phyloP scores from a whole-genome alignment of 2,797 vertebrate genomes.

The Meda fulgida region DNA sequence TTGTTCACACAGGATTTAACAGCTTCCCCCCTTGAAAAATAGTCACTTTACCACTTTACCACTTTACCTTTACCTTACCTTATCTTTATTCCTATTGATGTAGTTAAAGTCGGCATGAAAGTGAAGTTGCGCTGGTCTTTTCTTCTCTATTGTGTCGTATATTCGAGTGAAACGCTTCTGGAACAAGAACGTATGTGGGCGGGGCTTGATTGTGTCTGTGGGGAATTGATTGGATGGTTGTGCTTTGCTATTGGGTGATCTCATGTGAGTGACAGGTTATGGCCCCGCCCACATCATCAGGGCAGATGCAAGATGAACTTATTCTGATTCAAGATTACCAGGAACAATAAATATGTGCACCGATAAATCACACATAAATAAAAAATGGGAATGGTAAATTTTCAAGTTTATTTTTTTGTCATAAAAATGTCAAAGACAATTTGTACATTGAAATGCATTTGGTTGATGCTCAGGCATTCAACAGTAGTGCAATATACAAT shows the following conservation, averaged over 20 bases:
- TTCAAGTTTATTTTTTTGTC: background rate
- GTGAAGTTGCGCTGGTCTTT: no score
- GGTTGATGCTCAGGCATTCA: no score
- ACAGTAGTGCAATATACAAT: no score
- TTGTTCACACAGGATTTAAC: background rate
- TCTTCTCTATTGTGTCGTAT: no score
- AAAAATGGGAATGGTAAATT: background rate
- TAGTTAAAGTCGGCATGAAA: background rate
- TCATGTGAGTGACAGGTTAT: background rate
- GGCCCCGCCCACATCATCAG: background rate
- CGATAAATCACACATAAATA: background rate
- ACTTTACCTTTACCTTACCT: no score
- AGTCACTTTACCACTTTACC: no score
- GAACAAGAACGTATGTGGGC: background rate
- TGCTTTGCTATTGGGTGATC: background rate
- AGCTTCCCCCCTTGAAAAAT: background rate
- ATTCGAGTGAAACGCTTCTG: no score
- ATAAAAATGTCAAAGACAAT: no score
- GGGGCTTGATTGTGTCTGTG: background rate
- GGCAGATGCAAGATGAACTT: no score
- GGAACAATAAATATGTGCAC: background rate
- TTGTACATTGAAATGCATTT: no score
- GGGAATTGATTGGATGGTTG: background rate
- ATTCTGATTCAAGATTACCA: background rate
- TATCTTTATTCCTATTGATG: background rate